Conservation (phyloP, 1,140 invertebrate genomes). For the Caenorhabditis elegans region DNA sequence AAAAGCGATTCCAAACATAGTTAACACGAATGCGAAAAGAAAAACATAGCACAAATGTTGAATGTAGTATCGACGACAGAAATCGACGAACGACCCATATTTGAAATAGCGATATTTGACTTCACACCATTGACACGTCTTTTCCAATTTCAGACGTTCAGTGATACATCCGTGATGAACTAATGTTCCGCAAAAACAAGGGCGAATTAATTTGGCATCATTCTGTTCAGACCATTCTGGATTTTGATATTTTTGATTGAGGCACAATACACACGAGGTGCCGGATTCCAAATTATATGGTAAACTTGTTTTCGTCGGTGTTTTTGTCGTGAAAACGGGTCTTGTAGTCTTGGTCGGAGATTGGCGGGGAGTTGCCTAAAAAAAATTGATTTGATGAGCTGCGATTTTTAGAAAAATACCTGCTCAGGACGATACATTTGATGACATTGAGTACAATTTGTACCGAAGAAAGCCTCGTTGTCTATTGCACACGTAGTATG, state of each 20-base stretch:
- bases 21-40: neutral
- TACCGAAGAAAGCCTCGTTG: neutral
- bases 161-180: conserved; percentile 7
- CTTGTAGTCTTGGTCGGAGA: neutral
- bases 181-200: neutral
- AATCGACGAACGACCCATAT: neutral
- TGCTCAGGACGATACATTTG: conserved; percentile 7
- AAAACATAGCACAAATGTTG: neutral
- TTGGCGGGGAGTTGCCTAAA: neutral
- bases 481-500: conserved; percentile 9
- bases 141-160: neutral
- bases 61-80: neutral
- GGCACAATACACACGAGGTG: neutral
- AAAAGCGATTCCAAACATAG: neutral
- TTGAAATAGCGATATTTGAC: conserved; percentile 1
- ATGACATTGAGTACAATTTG: conserved; percentile 1
- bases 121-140: neutral
- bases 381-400: neutral
- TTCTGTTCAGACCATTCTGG: neutral
- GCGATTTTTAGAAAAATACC: neutral
- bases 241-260: neutral
- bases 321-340: neutral
- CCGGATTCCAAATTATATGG: neutral
- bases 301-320: neutral
- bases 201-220: neutral